Conservation (phyloP, 1,140 invertebrate genomes). For the Cyclina sinensis region DNA sequence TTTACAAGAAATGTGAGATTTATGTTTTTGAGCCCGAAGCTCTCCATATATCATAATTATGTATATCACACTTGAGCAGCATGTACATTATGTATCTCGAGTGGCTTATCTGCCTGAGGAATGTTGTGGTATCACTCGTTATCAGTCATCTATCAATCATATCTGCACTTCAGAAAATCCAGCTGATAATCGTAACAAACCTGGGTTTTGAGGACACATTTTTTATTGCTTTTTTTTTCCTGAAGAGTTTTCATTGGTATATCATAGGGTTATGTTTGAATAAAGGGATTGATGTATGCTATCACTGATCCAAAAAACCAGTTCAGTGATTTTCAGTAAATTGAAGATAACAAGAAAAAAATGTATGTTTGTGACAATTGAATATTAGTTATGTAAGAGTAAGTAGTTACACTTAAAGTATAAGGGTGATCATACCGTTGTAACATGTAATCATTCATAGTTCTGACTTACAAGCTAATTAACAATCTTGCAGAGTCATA, state of each 20-base stretch:
- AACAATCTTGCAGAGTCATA: too few species aligned
- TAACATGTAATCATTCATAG: too few species aligned
- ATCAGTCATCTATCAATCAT: slow-evolving; percentile 7
- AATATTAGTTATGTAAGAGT: too few species aligned
- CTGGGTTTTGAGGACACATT: not conserved
- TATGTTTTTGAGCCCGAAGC: slow-evolving; percentile 7
- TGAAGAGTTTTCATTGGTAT: not conserved
- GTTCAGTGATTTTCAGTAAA: too few species aligned
- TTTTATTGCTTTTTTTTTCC: not conserved
- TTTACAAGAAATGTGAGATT: not conserved
- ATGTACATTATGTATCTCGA: slow-evolving; percentile 6
- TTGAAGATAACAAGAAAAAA: too few species aligned
- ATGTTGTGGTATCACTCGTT: not conserved
- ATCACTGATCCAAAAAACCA: too few species aligned
- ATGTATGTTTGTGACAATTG: too few species aligned
- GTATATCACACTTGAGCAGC: not conserved
- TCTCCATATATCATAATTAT: not conserved
- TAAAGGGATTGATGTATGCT: not conserved
- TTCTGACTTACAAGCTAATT: too few species aligned
- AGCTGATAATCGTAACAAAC: not conserved
- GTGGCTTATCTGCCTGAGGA: not conserved
- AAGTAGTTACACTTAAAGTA: too few species aligned
- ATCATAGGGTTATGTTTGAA: not conserved
- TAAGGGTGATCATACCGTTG: too few species aligned
- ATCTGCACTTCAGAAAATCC: slow-evolving; percentile 10